Evolutionary conservation across 1,140 invertebrate species (phyloP), one percentile per base, ranked within the genome.

Genomic region (Cotesia glomerata): DNA sequence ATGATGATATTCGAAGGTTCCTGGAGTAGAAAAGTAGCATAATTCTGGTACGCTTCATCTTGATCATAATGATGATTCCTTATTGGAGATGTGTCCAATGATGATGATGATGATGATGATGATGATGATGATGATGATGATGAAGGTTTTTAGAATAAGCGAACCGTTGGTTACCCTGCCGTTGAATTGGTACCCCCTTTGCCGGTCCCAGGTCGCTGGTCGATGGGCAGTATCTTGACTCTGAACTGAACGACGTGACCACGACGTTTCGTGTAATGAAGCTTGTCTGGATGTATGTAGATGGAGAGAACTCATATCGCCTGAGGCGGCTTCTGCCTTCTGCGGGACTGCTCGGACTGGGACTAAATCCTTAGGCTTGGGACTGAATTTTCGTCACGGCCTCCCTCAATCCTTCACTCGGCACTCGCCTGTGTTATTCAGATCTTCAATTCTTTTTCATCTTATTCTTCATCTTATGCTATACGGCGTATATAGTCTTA

Each of bases 221-320:
- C 39, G 7, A 7, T 45, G 39, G 39, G 26, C 26, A 26, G 26
- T 26, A 26, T 26, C 26, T 26, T 26, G 26, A 26, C 26, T 26
- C 39, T 9, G 11, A 5, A 45, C 7, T 7, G 11, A 72, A 76
- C 35, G 77, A 82, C 78, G 79, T 80, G 79, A 80, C 79, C 77
- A 76, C 75, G 77, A 77, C 76, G 77, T 78, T 75, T 77, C 80
- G 78, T 77, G 79, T 80, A 83, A 83, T 82, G 79, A 82, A 81
- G 79, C 82, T 69, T 63, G 63, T 49, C 62, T 59, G 39, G 7
- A 7, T 66, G 51, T 63, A 18, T 54, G 62, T 72, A 72, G 66
- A 64, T 39, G 71, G 66, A 72, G 62, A 18, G 14, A 18, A 16
- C 56, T 51, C 49, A 54, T 62, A 64, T 61, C 9, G 72, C 75